Base-by-base conservation (phyloP, 1,140 invertebrate genomes). In the Plodia interpunctella region DNA sequence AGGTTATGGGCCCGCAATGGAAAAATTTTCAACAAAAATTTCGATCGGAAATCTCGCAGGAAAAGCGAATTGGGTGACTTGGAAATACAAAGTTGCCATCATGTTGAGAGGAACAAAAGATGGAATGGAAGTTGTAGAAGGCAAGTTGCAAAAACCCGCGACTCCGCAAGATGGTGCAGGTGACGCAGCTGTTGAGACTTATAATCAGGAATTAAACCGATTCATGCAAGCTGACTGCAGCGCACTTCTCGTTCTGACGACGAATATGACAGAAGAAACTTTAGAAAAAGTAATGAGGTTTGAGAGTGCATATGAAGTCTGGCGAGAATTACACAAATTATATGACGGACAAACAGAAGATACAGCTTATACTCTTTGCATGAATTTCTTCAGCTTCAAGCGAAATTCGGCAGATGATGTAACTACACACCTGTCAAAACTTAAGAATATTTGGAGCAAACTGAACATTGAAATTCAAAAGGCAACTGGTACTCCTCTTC, bases 341-440 rank as follows among this genome's bases (percentile, higher is more conserved):
- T 50, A 13, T 32, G 70, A 72, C 51, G 72, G 66, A 38, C 28
- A 8, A 19, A 18, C 18, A 18, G 68, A 71, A 56, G 60, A 69
- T 28, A 51, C 51, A 53, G 20, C 56, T 0, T 76, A 68, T 49
- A 17, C 62, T 35, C 19, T 66, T n/a, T 73, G 70, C 38, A 60
- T 63, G 62, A 32, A 66, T 18, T 73, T 75, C 30, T 73, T 76
- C 28, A 54, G 51, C 2, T 59, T 35, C n/a, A 59, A 60, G 32
- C 57, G 49, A 25, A 18, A 65, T 25, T 0, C 9, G 25, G n/a
- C 18, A 15, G 35, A 57, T 54, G 62, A 70, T 38, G 18, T 62
- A 11, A 5, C 60, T 5, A 58, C 57, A 13, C 67, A 58, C 21
- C 10, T 68, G n/a, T 62, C 60, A 9, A 65, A 59, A 50, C 5